Conservation (phyloP, 2,888 invertebrate species). For the Caprella mutica region DNA sequence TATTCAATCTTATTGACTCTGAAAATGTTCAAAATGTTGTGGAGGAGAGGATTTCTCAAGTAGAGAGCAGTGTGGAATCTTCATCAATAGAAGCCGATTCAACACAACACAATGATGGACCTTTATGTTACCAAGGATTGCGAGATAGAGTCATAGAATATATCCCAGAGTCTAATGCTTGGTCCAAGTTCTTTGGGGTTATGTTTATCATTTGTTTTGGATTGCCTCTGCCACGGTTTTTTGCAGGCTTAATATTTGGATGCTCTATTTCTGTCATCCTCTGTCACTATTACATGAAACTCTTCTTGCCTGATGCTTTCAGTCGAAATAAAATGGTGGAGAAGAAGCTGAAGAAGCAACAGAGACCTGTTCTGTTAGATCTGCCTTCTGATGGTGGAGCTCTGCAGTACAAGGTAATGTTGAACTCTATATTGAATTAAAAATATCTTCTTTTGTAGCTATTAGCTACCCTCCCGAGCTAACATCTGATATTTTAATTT, state of each 20-base stretch:
- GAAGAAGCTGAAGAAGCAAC: not conserved
- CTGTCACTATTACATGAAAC: constrained; percentile 36
- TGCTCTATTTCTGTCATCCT: constrained; percentile 43
- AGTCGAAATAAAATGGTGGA: not conserved
- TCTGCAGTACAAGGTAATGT: not conserved
- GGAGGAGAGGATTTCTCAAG: not conserved
- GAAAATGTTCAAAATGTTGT: not conserved
- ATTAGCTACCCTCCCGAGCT: too few relatives aligned
- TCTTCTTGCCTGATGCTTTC: constrained; percentile 9
- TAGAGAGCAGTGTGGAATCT: not conserved
- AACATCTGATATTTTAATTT: too few relatives aligned
- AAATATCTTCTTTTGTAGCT: too few relatives aligned
- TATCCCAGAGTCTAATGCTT: too few relatives aligned
- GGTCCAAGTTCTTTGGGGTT: not conserved
- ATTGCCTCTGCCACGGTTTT: constrained; percentile 41
- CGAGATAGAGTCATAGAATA: too few relatives aligned
- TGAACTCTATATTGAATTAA: too few relatives aligned
- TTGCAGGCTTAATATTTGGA: constrained; percentile 46
- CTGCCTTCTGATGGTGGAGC: constrained; percentile 16
- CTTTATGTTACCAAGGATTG: not conserved
- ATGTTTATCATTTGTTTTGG: constrained; percentile 23
- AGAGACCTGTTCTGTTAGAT: constrained; percentile 11
- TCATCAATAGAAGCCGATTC: not conserved
- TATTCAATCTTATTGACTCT: not conserved
- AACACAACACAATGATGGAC: not conserved